Percentiles rank a stretch among this genome's conserved stretches.
These are phyloP conservation scores for Callocephalon fimbriatum DNA, from an alignment of 2,113 vertebrate species.

Conservation along the genomic window DNA sequence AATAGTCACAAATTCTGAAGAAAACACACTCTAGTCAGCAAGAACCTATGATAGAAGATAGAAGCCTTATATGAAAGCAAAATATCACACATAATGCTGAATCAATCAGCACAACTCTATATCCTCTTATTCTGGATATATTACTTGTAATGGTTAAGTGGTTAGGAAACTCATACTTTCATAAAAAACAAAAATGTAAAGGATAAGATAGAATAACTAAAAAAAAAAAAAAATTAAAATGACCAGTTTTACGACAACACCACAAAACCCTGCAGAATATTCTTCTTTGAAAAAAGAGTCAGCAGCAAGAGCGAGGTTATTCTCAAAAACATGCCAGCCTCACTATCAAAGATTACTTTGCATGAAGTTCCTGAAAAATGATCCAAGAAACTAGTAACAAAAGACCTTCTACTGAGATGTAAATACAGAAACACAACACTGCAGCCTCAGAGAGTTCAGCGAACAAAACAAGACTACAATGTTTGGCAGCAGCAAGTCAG, in stretches of 20 bases:
- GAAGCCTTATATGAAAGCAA: background rate
- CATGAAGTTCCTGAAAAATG: conserved; percentile 5
- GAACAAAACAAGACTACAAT: background rate
- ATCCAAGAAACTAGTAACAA: background rate
- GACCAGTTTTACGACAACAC: background rate
- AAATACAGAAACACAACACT: conserved; percentile 2
- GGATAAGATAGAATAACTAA: background rate
- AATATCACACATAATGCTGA: background rate
- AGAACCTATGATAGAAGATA: background rate
- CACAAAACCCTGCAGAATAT: background rate
- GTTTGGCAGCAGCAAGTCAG: conserved; percentile 2
- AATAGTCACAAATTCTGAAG: background rate
- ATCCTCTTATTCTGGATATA: background rate
- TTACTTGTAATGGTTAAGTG: background rate
- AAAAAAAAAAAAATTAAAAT: background rate
- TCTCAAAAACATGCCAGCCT: background rate
- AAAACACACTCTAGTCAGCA: background rate
- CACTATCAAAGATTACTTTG: background rate
- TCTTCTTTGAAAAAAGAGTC: background rate
- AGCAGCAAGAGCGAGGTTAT: background rate
- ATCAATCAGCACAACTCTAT: background rate
- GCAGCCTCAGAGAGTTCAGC: background rate
- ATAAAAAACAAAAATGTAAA: background rate
- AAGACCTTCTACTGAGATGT: background rate
- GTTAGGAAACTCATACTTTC: background rate